These are phyloP conservation scores for Papilio protenor DNA, from an alignment of 2,888 invertebrate species.

Conservation along the genomic window DNA sequence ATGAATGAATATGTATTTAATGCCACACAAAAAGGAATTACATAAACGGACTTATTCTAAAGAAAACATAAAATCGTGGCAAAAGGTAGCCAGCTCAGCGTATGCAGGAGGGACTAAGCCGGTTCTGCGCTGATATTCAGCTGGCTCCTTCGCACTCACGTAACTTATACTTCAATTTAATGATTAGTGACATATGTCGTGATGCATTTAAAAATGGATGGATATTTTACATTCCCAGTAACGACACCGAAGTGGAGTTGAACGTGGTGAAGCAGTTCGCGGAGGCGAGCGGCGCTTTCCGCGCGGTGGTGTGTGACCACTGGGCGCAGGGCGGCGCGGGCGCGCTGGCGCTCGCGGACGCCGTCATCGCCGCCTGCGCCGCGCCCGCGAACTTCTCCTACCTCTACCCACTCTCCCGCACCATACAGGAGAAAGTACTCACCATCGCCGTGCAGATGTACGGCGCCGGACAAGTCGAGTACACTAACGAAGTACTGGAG, in stretches of 20 bases:
- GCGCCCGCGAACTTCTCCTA: constrained; percentile 86
- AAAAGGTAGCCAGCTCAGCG: too few relatives aligned
- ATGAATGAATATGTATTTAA: too few relatives aligned
- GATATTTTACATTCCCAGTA: constrained; percentile 76
- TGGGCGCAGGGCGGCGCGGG: constrained; percentile 96
- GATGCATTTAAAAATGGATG: too few relatives aligned
- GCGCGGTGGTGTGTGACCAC: constrained; percentile 94
- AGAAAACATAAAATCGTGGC: too few relatives aligned
- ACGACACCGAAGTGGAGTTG: constrained; percentile 94
- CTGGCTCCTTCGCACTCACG: too few relatives aligned
- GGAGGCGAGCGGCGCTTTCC: constrained; percentile 91
- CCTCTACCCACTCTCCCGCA: constrained; percentile 87
- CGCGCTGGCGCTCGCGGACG: constrained; percentile 92
- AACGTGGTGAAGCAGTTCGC: constrained; percentile 90
- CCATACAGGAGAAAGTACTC: constrained; percentile 94
- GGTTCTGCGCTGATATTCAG: too few relatives aligned
- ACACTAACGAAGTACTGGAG: constrained; percentile 88
- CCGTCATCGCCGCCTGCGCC: constrained; percentile 92
- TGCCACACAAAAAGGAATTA: too few relatives aligned
- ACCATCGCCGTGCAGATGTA: constrained; percentile 97
- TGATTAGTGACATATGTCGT: too few relatives aligned
- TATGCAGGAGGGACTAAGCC: too few relatives aligned
- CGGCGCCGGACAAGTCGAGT: constrained; percentile 94
- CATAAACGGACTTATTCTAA: too few relatives aligned
- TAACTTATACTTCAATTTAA: too few relatives aligned